Evolutionary conservation across 1,140 invertebrate genomes (phyloP).

Genomic region (Drosophila saltans): DNA sequence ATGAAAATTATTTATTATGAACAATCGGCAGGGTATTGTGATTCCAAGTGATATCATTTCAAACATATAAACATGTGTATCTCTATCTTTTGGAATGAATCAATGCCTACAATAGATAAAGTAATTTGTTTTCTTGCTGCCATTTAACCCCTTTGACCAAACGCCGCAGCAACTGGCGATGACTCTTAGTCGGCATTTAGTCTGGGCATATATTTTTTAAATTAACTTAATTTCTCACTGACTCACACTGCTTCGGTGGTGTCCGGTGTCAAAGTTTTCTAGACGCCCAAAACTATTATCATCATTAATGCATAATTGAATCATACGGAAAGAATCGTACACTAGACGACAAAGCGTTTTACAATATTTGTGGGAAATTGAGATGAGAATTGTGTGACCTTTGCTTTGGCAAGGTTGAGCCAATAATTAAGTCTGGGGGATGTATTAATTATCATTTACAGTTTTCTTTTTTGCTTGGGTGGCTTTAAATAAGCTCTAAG

Average conservation of each 20-base stretch:
- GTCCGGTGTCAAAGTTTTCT: slow-evolving; percentile 45
- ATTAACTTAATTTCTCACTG: slow-evolving; percentile 76
- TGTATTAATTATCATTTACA: slow-evolving; percentile 2
- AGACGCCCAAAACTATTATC: slow-evolving; percentile 24
- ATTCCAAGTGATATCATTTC: slow-evolving; percentile 62
- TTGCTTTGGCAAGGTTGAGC: slow-evolving; percentile 48
- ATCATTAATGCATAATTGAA: slow-evolving; percentile 60
- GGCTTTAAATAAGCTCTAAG: background rate
- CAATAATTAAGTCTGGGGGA: slow-evolving; percentile 6
- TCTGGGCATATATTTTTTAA: slow-evolving; percentile 44
- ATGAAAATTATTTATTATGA: slow-evolving; percentile 40
- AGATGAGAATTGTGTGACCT: slow-evolving; percentile 64
- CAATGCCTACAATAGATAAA: slow-evolving; percentile 64
- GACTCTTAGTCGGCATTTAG: slow-evolving; percentile 52
- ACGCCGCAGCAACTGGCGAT: slow-evolving; percentile 2
- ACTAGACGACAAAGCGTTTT: slow-evolving; percentile 40
- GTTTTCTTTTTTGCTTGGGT: background rate
- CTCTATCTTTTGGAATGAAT: slow-evolving; percentile 51
- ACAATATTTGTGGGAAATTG: slow-evolving; percentile 48
- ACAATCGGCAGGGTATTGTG: slow-evolving; percentile 19
- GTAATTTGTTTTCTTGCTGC: slow-evolving; percentile 59
- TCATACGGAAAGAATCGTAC: slow-evolving; percentile 28
- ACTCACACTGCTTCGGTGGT: slow-evolving; percentile 24
- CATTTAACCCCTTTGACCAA: slow-evolving; percentile 44
- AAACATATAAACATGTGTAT: slow-evolving; percentile 7